phyloP scores from a whole-genome alignment of 2,888 invertebrate species.

The Himalopsyche tibetana region DNA sequence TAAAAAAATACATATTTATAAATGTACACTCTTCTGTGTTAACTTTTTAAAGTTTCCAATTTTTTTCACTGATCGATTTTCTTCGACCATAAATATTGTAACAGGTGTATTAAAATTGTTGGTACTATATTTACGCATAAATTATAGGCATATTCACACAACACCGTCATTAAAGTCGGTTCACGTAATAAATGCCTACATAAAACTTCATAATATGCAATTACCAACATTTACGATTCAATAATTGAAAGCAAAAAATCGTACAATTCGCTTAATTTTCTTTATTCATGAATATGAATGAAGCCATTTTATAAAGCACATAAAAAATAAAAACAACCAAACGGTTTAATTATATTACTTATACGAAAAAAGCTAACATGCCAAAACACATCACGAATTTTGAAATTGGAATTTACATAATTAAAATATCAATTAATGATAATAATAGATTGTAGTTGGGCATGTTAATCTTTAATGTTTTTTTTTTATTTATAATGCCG shows the following conservation, averaged over 20 bases:
- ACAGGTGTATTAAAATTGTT: neutral
- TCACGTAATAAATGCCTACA: slow-evolving; percentile 38
- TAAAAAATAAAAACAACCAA: slow-evolving; percentile 13
- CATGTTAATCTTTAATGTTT: neutral
- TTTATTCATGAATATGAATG: slow-evolving; percentile 40
- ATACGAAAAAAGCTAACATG: slow-evolving; percentile 28
- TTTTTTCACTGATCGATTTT: neutral
- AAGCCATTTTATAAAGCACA: slow-evolving; percentile 34
- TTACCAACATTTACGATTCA: slow-evolving; percentile 37
- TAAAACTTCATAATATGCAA: slow-evolving; percentile 42
- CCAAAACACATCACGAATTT: slow-evolving; percentile 42
- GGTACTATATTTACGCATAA: slow-evolving; percentile 3
- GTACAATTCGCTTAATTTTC: slow-evolving; percentile 18
- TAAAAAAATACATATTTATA: too few species aligned
- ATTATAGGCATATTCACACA: slow-evolving; percentile 23
- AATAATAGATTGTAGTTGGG: slow-evolving; percentile 23
- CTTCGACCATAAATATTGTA: neutral
- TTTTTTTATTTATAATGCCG: neutral
- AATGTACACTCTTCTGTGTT: neutral
- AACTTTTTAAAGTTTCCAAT: neutral
- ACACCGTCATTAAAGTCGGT: slow-evolving; percentile 37
- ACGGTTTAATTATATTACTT: slow-evolving; percentile 36
- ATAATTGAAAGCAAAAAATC: slow-evolving; percentile 42
- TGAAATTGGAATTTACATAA: slow-evolving; percentile 34
- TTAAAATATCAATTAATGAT: slow-evolving; percentile 21